Evolutionary conservation across 2,113 vertebrate species (phyloP), one percentile per base, ranked within the genome.

Genomic region (Rhinichthys klamathensis): DNA sequence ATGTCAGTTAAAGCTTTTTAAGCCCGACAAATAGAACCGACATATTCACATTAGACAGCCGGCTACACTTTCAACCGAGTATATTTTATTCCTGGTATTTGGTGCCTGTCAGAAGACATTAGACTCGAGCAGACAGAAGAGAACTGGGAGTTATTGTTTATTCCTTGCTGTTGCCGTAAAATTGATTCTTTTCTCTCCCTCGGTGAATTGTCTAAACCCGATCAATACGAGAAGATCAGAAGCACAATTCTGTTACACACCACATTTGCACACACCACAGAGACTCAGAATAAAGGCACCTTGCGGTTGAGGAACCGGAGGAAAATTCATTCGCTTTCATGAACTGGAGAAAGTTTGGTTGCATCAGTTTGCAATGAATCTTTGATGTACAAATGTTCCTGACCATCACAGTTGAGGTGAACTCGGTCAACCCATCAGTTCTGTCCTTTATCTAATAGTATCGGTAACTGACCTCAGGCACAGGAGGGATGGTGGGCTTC

Each of bases 141-240:
- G 79, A 23, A 41, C 25, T 46, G 76, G 38, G 58, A 76, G 87
- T 84, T 80, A 86, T 78, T 86, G 81, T 88, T 88, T 86, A 83
- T 88, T 88, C 69, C 79, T 80, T 83, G 74, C 69, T 85, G 79
- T 85, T 88, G 81, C 76, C 61, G 61, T 27, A 30, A 35, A 77
- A 88, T 86, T 86, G 84, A 88, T 88, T 86, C 84, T 16, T 15
- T 51, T 80, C 76, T 69, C 32, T 82, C 49, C 77, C 84, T 69
- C 21, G 1, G 46, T 32, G 75, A 80, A 54, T 83, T 86, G 44
- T 72, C 15, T 70, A 84, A 88, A 88, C 27, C 25, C 72, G 56
- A 88, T 88, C 87, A 75, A 86, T 88, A 65, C 13, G 77, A 46
- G 74, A 86, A 84, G 69, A 84, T 88, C 67, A 88, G 74, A 83